Percentiles rank a stretch among this genome's conserved stretches.
phyloP scores from a whole-genome alignment of 2,888 invertebrate species.

The Autographa gamma region DNA sequence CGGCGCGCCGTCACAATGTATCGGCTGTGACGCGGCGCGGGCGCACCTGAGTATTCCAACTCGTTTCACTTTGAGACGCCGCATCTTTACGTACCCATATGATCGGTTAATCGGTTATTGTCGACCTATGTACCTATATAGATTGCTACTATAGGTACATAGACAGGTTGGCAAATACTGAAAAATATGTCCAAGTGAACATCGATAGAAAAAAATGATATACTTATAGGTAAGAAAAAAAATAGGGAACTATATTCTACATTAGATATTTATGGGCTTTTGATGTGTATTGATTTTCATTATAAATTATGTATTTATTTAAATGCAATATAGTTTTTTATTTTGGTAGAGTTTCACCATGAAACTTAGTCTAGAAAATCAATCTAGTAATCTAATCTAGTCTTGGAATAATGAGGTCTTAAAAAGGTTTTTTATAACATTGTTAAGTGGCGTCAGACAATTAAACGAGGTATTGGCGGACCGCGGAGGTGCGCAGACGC shows the following conservation, averaged over 20 bases:
- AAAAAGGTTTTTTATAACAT: background rate
- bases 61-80: slow-evolving; percentile 78
- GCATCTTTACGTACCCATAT: slow-evolving; percentile 63
- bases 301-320: background rate
- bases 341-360: no score
- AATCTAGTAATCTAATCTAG: no score
- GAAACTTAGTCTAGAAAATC: background rate
- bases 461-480: slow-evolving; percentile 45
- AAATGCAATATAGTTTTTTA: background rate
- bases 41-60: slow-evolving; percentile 85
- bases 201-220: no score
- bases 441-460: slow-evolving; percentile 38
- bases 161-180: no score
- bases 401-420: no score
- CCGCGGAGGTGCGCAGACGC: slow-evolving; percentile 49
- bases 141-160: slow-evolving; percentile 12
- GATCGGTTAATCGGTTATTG: slow-evolving; percentile 47
- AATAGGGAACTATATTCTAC: no score
- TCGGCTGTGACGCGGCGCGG: slow-evolving; percentile 62
- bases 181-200: no score
- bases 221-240: no score
- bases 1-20: slow-evolving; percentile 76
- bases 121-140: slow-evolving; percentile 15
- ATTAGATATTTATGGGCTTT: no score
- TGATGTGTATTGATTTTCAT: background rate